phyloP scores from a whole-genome alignment of 2,113 vertebrate genomes.

The Galeopterus variegatus region DNA sequence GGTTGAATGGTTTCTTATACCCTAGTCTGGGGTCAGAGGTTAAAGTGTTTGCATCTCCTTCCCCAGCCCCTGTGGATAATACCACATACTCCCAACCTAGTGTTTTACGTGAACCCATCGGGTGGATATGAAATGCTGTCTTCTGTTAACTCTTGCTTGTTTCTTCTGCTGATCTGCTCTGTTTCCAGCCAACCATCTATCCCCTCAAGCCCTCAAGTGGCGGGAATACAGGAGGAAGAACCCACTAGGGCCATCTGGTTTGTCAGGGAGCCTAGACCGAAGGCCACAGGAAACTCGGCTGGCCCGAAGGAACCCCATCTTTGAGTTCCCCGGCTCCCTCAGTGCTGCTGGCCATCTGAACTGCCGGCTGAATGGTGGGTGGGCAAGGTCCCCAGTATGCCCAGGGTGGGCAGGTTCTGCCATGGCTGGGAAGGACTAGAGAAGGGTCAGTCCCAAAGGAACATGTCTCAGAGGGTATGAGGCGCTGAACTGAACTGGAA shows the following conservation, averaged over 20 bases:
- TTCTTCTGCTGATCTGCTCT: slow-evolving; percentile 58
- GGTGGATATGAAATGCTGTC: neutral
- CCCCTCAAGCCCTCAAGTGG: slow-evolving; percentile 98
- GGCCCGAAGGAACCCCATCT: slow-evolving; percentile 92
- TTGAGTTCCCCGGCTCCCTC: slow-evolving; percentile 93
- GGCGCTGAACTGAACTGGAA: neutral
- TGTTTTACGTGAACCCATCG: neutral
- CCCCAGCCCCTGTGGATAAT: neutral
- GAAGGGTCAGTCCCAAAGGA: neutral
- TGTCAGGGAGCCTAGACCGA: slow-evolving; percentile 89
- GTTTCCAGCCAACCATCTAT: slow-evolving; percentile 95
- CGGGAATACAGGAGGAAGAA: slow-evolving; percentile 97
- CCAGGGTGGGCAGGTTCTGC: neutral
- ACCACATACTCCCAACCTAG: neutral
- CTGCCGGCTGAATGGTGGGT: slow-evolving; percentile 92
- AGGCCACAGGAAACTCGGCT: slow-evolving; percentile 89
- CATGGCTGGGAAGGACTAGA: neutral
- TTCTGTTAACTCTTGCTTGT: slow-evolving; percentile 82
- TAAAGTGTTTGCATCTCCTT: neutral
- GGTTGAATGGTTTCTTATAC: neutral
- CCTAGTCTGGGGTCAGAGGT: neutral
- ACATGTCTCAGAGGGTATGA: neutral
- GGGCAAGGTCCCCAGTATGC: neutral
- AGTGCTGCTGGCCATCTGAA: slow-evolving; percentile 86
- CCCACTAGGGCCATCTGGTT: slow-evolving; percentile 93